phyloP scores from a whole-genome alignment of 2,888 invertebrate species.

The Candidula unifasciata region DNA sequence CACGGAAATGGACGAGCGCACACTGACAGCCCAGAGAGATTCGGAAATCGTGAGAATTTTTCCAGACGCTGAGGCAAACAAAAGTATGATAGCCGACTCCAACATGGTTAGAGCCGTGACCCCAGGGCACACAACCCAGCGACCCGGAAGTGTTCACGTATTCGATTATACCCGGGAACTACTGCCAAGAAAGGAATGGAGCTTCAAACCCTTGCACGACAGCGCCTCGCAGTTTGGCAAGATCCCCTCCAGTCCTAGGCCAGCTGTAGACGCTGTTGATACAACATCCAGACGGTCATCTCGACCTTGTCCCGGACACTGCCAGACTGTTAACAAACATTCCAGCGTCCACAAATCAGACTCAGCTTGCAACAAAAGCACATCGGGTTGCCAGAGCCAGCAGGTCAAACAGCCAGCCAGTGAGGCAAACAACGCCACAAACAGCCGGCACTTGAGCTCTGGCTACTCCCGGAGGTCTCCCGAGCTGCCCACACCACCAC shows the following conservation, averaged over 20 bases:
- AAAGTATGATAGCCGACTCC: neutral
- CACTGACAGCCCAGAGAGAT: neutral
- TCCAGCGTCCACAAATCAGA: neutral
- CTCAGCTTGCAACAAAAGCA: neutral
- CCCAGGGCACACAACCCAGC: neutral
- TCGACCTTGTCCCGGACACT: neutral
- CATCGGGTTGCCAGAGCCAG: neutral
- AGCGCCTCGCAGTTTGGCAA: neutral
- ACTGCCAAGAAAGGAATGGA: neutral
- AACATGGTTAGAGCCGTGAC: neutral
- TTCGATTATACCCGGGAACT: neutral
- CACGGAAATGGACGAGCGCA: neutral
- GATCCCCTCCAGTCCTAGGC: neutral
- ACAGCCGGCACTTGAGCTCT: neutral
- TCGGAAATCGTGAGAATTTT: slow-evolving; percentile 40
- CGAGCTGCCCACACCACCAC: slow-evolving; percentile 37
- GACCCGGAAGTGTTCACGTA: neutral
- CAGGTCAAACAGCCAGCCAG: neutral
- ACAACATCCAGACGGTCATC: neutral
- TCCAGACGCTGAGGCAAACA: neutral
- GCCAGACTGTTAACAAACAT: neutral
- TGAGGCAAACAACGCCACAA: neutral
- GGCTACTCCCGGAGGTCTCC: slow-evolving; percentile 30
- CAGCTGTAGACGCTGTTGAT: neutral
- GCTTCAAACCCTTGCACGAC: neutral